Base-by-base conservation (phyloP, 1,140 invertebrate species). In the Drosophila ironensis region DNA sequence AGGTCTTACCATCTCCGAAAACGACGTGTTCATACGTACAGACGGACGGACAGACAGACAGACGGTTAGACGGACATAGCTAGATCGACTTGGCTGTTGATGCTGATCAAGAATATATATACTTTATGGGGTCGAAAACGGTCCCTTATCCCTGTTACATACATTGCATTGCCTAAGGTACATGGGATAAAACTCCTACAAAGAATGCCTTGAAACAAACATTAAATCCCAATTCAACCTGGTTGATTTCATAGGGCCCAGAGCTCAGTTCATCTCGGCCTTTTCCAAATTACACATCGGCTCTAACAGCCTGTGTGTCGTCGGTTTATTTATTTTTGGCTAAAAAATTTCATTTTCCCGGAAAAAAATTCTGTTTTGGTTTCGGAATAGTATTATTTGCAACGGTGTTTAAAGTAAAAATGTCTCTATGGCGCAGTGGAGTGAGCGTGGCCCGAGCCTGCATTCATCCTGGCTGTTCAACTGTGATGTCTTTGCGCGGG, bases 201-300 rank as follows among this genome's bases (percentile, higher is more conserved):
- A 42, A 57, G 56, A 0, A 57, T 12, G 52, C 52, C 9, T 8
- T 44, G 56, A 8, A 42, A 8, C 14, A 8, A n/a, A 16, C 47
- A 19, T 56, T 48, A 3, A 6, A 0, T 22, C 20, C 3, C 14
- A 1, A 19, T 20, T 3, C 27, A 3, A 7, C 6, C 2, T 8
- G 3, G 0, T 6, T 2, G 37, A 8, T 3, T 3, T 5, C 0
- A 16, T 11, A 35, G 20, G 2, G 20, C 7, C 7, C 0, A 0
- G 5, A 22, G 3, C 16, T 57, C 52, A 60, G 37, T 60, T 25
- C 9, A 19, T 16, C 9, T 25, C 6, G 9, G 25, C 8, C 14
- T 25, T 5, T 60, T 8, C 51, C 11, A 57, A 42, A 60, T n/a
- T 25, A 8, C 2, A 60, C 25, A 35, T 57, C 56, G 22, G 56